Percentiles rank a stretch among this genome's conserved stretches.
Conservation (phyloP, 2,888 invertebrate species). For the Hydriomena furcata region DNA sequence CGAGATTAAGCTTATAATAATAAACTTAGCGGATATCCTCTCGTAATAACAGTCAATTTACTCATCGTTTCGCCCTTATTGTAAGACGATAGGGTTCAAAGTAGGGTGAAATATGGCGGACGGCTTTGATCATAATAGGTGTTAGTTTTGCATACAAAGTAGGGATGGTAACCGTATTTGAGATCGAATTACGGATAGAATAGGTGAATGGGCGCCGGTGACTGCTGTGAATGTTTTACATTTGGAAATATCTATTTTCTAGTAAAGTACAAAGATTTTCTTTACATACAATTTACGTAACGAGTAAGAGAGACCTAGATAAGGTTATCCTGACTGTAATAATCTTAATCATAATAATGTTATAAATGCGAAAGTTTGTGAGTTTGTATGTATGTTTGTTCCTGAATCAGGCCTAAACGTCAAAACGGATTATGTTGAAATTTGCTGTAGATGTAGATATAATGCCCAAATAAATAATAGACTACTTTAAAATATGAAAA, state of each 20-base stretch:
- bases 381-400: no score
- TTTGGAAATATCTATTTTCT: neutral
- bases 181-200: constrained; percentile 37
- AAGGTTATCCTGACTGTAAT: no score
- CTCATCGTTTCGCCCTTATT: constrained; percentile 13
- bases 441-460: no score
- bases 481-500: no score
- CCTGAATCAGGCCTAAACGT: no score
- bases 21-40: constrained; percentile 44
- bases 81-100: constrained; percentile 23
- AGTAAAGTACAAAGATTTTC: neutral
- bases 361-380: no score
- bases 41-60: constrained; percentile 23
- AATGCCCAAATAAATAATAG: no score
- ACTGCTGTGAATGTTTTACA: neutral
- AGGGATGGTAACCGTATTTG: constrained; percentile 44
- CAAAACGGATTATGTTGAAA: no score
- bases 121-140: constrained; percentile 30
- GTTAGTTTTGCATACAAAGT: constrained; percentile 61
- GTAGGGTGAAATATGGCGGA: constrained; percentile 21
- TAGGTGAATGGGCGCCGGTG: constrained; percentile 3
- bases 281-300: no score
- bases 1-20: constrained; percentile 52
- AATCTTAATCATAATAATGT: no score
- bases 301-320: no score